Evolutionary conservation across 2,888 invertebrate species (phyloP), one percentile per base, ranked within the genome.

Genomic region (Cosmorhoe ocellata): DNA sequence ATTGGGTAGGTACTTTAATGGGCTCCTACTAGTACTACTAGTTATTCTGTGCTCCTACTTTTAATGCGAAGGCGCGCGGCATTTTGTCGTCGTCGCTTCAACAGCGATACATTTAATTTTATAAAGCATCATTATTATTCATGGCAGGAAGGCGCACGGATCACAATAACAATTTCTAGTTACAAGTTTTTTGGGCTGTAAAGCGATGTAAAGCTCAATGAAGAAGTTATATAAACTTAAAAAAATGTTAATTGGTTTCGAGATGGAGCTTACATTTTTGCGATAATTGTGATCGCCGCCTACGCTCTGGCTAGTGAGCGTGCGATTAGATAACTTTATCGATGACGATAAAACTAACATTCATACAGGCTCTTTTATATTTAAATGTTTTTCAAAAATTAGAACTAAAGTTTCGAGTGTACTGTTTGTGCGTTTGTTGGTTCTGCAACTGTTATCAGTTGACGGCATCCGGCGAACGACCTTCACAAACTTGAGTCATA

Each of bases 401-500:
- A 10, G 11, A 37, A 24, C 14, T 18, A 26, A 37, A 27, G 42
- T 42, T 43, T 47, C 33, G 39, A 38, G 37, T 38, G 40, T 42
- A 45, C 38, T 50, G 60, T 49, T 56, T 57, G 55, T 49, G 40
- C 55, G 50, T 53, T 50, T 52, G 59, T 59, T 56, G 50, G 56
- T 58, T 56, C 42, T 46, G 46, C 38, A 10, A 42, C 55, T 61
- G 74, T 79, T 84, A 84, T 83, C 83, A 78, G 73, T 65, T 71
- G 72, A 65, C 65, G 67, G 73, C 66, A 75, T 81, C 79, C 80
- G 79, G 73, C 70, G 58, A 53, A 58, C 66, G 80, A 65, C 83
- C 81, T 82, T 81, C 79, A 66, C 57, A 50, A 66, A 66, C 64
- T 66, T 71, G 80, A 84, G 74, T 84, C 83, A 81, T 70, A 69